phyloP scores from a whole-genome alignment of 2,113 vertebrate genomes.

The Panurus biarmicus region DNA sequence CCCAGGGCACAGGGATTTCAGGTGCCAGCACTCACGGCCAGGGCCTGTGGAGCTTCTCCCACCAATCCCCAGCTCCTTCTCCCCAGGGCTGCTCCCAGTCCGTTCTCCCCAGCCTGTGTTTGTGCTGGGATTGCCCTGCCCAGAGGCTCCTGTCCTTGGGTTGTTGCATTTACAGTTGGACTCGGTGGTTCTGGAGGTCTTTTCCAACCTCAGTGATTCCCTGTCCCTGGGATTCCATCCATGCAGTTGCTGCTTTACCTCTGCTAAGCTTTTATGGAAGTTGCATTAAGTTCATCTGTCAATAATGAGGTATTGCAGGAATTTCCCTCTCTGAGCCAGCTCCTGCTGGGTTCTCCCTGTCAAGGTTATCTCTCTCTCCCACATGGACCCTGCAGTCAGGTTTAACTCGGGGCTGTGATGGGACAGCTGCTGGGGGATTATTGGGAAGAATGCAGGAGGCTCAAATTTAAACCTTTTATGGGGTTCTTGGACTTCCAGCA shows the following conservation, averaged over 20 bases:
- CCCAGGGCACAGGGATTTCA: not conserved
- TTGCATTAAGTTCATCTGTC: not conserved
- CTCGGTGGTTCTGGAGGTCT: fast-evolving
- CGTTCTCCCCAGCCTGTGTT: not conserved
- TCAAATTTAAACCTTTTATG: not conserved
- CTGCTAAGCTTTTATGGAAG: not conserved
- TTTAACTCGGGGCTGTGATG: not conserved
- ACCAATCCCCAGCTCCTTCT: not conserved
- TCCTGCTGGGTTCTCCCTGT: not conserved
- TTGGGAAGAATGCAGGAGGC: not conserved
- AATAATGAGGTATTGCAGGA: not conserved
- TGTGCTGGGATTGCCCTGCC: not conserved
- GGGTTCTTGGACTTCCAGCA: not conserved
- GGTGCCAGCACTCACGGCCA: fast-evolving
- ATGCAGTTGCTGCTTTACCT: not conserved
- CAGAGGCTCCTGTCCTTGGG: not conserved
- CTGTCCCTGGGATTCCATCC: not conserved
- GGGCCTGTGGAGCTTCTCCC: no score
- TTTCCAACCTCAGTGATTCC: not conserved
- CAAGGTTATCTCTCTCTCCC: not conserved
- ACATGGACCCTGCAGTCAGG: not conserved
- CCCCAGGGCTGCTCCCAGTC: not conserved
- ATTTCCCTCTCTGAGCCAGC: not conserved
- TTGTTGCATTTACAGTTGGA: not conserved
- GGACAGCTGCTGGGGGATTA: not conserved